Percentiles rank a stretch among this genome's conserved stretches.
Conservation (phyloP, 2,888 invertebrate species). For the Arge pagana region DNA sequence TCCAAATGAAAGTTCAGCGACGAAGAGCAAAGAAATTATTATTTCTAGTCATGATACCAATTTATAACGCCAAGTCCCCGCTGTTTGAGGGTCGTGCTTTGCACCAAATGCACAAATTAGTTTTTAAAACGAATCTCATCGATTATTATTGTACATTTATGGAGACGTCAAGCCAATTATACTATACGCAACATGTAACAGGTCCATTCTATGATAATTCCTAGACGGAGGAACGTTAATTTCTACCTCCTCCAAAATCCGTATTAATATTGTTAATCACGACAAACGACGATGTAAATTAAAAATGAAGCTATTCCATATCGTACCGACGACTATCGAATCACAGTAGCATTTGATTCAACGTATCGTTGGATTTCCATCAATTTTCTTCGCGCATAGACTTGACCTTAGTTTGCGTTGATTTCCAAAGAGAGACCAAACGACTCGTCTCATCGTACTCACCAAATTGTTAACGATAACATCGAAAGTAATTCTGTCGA, state of each 20-base stretch:
- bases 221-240: conserved; percentile 7
- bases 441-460: too few relatives aligned
- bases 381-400: too few relatives aligned
- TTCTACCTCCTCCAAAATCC: conserved; percentile 10
- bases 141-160: conserved; percentile 7
- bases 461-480: too few relatives aligned
- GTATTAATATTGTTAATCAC: conserved; percentile 7
- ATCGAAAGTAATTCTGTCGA: too few relatives aligned
- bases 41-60: conserved; percentile 20
- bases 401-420: too few relatives aligned
- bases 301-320: too few relatives aligned
- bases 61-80: conserved; percentile 17
- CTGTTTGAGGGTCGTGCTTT: conserved; percentile 17
- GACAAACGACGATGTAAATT: conserved; percentile 11
- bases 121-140: conserved; percentile 10
- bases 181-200: conserved; percentile 18
- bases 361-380: too few relatives aligned
- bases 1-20: background rate
- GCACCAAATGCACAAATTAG: conserved; percentile 21
- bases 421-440: too few relatives aligned
- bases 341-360: too few relatives aligned
- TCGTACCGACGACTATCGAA: too few relatives aligned
- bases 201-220: conserved; percentile 14
- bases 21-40: background rate
- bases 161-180: conserved; percentile 13